phyloP scores from a whole-genome alignment of 2,888 invertebrate species.

The Andrena bucephala region DNA sequence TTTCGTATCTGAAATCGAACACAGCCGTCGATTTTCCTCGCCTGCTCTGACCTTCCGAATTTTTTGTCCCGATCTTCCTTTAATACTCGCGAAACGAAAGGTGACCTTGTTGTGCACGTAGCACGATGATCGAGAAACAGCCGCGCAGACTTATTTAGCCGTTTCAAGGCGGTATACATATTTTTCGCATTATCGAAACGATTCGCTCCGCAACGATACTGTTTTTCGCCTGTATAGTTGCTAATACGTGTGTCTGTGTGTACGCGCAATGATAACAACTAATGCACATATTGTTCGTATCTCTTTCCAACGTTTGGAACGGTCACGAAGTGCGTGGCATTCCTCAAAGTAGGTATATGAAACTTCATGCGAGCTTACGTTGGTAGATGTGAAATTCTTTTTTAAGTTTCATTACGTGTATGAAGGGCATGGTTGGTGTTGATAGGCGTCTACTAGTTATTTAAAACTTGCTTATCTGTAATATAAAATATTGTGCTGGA shows the following conservation, averaged over 20 bases:
- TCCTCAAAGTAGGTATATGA: no score
- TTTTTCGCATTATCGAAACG: background rate
- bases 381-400: no score
- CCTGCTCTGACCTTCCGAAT: background rate
- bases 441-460: no score
- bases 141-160: constrained; percentile 2
- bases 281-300: background rate
- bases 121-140: constrained; percentile 9
- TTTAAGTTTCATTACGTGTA: no score
- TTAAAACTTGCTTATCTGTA: no score
- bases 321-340: background rate
- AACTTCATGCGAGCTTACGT: no score
- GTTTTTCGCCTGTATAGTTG: background rate
- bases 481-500: no score
- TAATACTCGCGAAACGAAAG: background rate
- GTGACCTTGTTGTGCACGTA: background rate
- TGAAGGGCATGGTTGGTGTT: no score
- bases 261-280: background rate
- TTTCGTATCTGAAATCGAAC: background rate
- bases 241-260: background rate
- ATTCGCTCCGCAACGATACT: background rate
- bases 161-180: background rate
- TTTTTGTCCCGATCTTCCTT: constrained; percentile 3
- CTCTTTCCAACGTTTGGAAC: background rate
- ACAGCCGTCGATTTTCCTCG: background rate